Conservation (phyloP, 1,140 invertebrate species). For the Pteromalus puparum region DNA sequence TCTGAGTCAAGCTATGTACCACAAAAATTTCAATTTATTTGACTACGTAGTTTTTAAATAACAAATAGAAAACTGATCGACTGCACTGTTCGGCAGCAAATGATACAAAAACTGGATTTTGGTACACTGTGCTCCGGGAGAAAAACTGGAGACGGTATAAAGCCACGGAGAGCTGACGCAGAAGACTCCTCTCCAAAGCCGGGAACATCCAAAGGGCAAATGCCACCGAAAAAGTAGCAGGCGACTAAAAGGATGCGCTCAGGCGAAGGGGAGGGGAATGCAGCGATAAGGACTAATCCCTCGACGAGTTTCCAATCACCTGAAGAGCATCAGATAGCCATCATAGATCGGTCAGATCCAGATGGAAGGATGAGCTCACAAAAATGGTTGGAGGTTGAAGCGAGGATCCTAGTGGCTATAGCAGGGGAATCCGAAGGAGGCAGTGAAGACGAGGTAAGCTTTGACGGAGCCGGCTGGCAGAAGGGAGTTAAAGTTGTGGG, state of each 20-base stretch:
- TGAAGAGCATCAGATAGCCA: neutral
- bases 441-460: neutral
- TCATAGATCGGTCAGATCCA: neutral
- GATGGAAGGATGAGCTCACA: neutral
- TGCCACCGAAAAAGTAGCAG: neutral
- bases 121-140: too few relatives aligned
- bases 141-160: neutral
- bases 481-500: conserved; percentile 14
- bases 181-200: neutral
- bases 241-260: neutral
- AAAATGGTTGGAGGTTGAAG: neutral
- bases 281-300: neutral
- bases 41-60: too few relatives aligned
- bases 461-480: conserved; percentile 23
- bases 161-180: neutral
- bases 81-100: too few relatives aligned
- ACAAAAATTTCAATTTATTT: too few relatives aligned
- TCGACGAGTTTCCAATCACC: neutral
- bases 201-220: neutral
- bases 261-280: neutral
- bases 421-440: neutral
- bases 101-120: too few relatives aligned
- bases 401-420: neutral
- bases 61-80: too few relatives aligned
- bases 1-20: too few relatives aligned